These are phyloP conservation scores for Blastobasis adustella DNA, from an alignment of 2,888 invertebrate species.

Conservation along the genomic window DNA sequence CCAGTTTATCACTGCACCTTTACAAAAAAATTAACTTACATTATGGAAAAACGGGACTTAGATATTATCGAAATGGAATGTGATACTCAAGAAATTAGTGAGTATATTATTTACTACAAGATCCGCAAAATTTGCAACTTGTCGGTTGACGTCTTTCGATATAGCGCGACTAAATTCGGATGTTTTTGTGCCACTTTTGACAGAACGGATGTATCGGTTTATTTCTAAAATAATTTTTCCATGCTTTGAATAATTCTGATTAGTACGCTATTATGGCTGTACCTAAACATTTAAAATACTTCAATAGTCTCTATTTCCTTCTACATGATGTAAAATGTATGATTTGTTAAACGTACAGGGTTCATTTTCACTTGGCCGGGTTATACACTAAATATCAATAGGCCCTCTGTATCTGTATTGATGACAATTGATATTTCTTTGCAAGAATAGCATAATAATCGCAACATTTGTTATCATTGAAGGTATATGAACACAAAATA, in stretches of 20 bases:
- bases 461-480: no score
- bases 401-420: slow-evolving; percentile 2
- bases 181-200: slow-evolving; percentile 10
- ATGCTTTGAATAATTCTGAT: no score
- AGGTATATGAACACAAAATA: no score
- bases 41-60: slow-evolving; percentile 45
- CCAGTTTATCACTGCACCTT: slow-evolving; percentile 37
- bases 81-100: slow-evolving; percentile 37
- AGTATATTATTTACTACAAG: slow-evolving; percentile 14
- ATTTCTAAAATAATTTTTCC: no score
- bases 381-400: slow-evolving; percentile 51
- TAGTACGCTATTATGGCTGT: no score
- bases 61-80: slow-evolving; percentile 29
- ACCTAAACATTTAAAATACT: no score
- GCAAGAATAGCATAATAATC: no score
- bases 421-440: no score
- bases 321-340: no score
- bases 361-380: slow-evolving; percentile 24
- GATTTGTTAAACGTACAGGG: background rate
- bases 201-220: slow-evolving; percentile 1
- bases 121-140: no score
- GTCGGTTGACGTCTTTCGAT: slow-evolving; percentile 27
- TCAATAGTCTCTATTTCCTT: no score
- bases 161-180: slow-evolving; percentile 33
- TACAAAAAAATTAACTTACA: slow-evolving; percentile 22